These are phyloP conservation scores for Sebastes vulpes DNA, from an alignment of 2,797 vertebrate genomes.

Conservation along the genomic window DNA sequence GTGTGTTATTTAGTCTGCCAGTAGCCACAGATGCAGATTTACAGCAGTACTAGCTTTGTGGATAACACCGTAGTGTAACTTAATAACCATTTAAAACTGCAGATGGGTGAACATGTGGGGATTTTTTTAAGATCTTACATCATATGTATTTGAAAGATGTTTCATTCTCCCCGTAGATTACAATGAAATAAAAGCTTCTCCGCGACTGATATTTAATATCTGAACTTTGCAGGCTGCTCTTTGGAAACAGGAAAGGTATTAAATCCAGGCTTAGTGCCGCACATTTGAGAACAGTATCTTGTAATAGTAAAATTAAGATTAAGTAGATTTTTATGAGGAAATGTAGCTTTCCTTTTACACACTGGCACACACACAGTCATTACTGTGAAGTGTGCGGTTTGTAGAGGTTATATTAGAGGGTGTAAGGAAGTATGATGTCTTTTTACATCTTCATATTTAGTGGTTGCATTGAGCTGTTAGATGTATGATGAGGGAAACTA, in stretches of 20 bases:
- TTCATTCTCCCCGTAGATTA: constrained; percentile 15
- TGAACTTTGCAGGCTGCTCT: constrained; percentile 3
- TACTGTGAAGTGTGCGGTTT: constrained; percentile 20
- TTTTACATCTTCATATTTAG: constrained; percentile 25
- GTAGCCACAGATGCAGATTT: constrained; percentile 44
- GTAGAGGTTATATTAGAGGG: constrained; percentile 13
- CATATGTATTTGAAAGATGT: constrained; percentile 20
- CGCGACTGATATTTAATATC: constrained; percentile 38
- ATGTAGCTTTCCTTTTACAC: constrained; percentile 26
- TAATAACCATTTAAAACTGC: constrained; percentile 36
- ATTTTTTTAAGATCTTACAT: constrained; percentile 3
- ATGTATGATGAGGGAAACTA: constrained; percentile 16
- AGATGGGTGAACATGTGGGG: constrained; percentile 12
- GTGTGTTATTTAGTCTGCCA: constrained; percentile 38
- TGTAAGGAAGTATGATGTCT: not conserved
- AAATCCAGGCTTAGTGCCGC: not conserved
- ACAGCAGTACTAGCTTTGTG: constrained; percentile 10
- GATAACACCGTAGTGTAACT: constrained; percentile 25
- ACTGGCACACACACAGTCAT: not conserved
- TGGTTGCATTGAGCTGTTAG: constrained; percentile 33
- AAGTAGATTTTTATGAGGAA: constrained; percentile 27
- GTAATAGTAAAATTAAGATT: constrained; percentile 25
- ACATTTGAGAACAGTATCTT: constrained; percentile 9
- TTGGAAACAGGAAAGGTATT: constrained; percentile 1
- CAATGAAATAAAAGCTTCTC: constrained; percentile 23